Percentiles rank a stretch among this genome's conserved stretches.
Conservation (phyloP, 2,888 invertebrate genomes). For the Nyleta sp. region DNA sequence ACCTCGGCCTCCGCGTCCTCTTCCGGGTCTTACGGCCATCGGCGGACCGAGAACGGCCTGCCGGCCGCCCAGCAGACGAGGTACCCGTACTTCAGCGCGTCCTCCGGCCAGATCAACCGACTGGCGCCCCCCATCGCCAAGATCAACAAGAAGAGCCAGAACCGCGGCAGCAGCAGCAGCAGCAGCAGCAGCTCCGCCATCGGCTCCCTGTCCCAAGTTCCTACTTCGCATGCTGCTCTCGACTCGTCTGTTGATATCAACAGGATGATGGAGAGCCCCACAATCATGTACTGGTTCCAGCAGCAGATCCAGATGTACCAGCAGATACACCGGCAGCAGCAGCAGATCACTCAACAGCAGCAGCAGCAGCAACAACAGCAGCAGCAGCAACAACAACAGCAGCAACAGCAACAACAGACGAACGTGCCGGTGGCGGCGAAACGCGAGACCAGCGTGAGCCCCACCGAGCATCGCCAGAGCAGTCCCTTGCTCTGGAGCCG, state of each 20-base stretch:
- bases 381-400: slow-evolving; percentile 14
- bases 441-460: slow-evolving; percentile 53
- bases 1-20: slow-evolving; percentile 22
- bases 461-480: slow-evolving; percentile 71
- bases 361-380: slow-evolving; percentile 32
- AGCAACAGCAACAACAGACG: slow-evolving; percentile 30
- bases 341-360: slow-evolving; percentile 19
- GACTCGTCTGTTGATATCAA: slow-evolving; percentile 6
- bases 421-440: slow-evolving; percentile 7
- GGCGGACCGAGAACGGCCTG: slow-evolving; percentile 23
- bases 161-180: background rate
- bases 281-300: slow-evolving; percentile 27
- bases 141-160: slow-evolving; percentile 39
- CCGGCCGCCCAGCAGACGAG: background rate
- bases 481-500: slow-evolving; percentile 58
- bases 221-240: background rate
- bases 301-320: slow-evolving; percentile 25
- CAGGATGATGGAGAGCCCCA: slow-evolving; percentile 11
- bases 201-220: slow-evolving; percentile 5
- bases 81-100: slow-evolving; percentile 9
- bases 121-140: slow-evolving; percentile 46
- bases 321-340: slow-evolving; percentile 11
- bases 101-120: slow-evolving; percentile 16
- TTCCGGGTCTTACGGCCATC: background rate
- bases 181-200: no score